A percentile compares a stretch with the other conserved stretches of the same genome.
These are phyloP conservation scores for Lapara coniferarum DNA, from an alignment of 2,888 invertebrate genomes.

Conservation along the genomic window DNA sequence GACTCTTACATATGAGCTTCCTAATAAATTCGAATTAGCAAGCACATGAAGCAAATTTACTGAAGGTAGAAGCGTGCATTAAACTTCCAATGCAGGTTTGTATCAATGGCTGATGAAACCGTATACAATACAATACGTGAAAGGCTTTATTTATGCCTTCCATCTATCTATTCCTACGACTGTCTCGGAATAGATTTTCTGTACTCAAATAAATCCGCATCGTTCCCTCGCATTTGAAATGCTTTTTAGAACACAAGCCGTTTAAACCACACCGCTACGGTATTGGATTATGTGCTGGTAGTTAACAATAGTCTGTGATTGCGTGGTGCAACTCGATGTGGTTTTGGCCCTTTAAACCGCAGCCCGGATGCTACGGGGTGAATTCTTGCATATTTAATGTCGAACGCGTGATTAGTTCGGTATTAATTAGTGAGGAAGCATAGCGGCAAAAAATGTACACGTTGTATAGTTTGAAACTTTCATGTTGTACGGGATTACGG, in stretches of 20 bases:
- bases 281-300: conserved; percentile 16
- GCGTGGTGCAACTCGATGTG: conserved; percentile 59
- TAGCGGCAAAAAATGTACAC: conserved; percentile 30
- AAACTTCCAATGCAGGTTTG: no score
- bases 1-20: no score
- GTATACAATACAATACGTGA: no score
- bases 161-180: neutral
- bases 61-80: no score
- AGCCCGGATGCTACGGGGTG: conserved; percentile 37
- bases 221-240: neutral
- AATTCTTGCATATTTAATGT: conserved; percentile 46
- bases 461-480: conserved; percentile 1
- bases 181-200: neutral
- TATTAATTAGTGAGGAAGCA: conserved; percentile 46
- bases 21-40: no score
- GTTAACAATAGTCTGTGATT: conserved; percentile 65
- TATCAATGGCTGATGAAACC: no score
- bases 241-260: conserved; percentile 31
- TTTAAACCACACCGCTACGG: conserved; percentile 19
- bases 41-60: no score
- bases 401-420: conserved; percentile 51
- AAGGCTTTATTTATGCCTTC: no score
- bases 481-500: neutral
- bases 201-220: neutral
- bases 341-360: conserved; percentile 52